Evolutionary conservation across 2,797 vertebrate species (phyloP).

Genomic region (Hemitrygon akajei): DNA sequence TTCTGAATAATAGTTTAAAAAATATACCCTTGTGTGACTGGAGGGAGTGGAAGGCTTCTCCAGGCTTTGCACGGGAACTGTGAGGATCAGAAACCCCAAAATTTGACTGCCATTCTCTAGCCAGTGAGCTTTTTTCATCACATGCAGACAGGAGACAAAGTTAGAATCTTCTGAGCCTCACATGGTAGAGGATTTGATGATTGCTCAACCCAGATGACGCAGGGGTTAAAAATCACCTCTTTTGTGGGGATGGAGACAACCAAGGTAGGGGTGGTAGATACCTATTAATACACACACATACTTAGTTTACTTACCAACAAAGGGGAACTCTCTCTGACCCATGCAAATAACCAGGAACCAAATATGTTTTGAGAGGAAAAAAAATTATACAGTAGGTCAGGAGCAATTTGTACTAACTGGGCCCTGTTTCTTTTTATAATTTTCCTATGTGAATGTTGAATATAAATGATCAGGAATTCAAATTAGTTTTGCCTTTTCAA

Average conservation of each 20-base stretch:
- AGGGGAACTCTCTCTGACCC: not conserved
- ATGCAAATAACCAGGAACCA: not conserved
- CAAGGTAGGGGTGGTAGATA: not conserved
- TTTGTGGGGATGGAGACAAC: not conserved
- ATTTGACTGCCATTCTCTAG: not conserved
- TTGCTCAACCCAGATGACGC: too few relatives aligned
- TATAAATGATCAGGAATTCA: not conserved
- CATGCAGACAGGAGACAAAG: not conserved
- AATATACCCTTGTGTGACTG: not conserved
- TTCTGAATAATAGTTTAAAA: not conserved
- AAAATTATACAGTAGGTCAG: not conserved
- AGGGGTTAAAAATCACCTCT: not conserved
- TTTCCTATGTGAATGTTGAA: too few relatives aligned
- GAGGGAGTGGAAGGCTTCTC: not conserved
- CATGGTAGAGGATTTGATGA: not conserved
- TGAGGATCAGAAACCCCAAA: not conserved
- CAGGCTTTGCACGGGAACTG: not conserved
- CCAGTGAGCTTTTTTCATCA: not conserved
- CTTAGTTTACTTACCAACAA: not conserved
- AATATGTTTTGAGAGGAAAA: not conserved
- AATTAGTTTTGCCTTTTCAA: not conserved
- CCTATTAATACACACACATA: not conserved
- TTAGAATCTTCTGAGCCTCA: not conserved
- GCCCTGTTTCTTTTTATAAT: not conserved
- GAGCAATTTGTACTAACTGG: not conserved